A percentile compares a stretch with the other conserved stretches of the same genome.
phyloP scores from a whole-genome alignment of 2,797 vertebrate genomes.

The Sparidentex hasta region DNA sequence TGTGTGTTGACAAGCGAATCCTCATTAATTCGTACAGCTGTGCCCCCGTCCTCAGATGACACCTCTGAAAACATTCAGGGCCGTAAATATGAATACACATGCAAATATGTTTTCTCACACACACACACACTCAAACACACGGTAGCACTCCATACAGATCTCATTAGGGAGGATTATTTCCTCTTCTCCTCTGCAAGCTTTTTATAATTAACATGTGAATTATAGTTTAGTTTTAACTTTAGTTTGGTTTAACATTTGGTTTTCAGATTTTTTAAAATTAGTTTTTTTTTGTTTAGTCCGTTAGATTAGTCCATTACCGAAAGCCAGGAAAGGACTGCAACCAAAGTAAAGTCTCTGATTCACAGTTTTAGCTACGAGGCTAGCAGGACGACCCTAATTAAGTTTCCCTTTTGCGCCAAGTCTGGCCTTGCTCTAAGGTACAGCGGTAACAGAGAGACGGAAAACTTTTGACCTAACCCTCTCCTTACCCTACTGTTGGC shows the following conservation, averaged over 20 bases:
- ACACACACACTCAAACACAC: neutral
- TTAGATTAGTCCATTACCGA: too few species aligned
- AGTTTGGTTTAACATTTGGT: neutral
- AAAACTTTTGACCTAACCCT: too few species aligned
- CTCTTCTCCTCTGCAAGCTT: neutral
- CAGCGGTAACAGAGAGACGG: too few species aligned
- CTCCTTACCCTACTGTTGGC: too few species aligned
- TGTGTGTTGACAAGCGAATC: conserved; percentile 34
- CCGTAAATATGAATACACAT: conserved; percentile 34
- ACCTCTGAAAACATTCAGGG: conserved; percentile 18
- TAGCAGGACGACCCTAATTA: too few species aligned
- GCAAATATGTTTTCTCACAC: conserved; percentile 21
- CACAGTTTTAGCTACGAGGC: too few species aligned
- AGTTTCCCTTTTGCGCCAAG: neutral
- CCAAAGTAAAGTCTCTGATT: too few species aligned
- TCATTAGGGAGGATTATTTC: conserved; percentile 7
- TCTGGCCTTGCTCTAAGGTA: neutral
- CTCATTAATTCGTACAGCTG: conserved; percentile 73
- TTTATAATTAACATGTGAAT: too few species aligned
- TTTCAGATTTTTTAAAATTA: neutral
- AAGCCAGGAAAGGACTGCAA: too few species aligned
- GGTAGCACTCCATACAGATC: neutral
- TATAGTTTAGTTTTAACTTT: neutral
- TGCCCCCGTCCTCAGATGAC: conserved; percentile 56
- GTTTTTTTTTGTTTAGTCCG: neutral